Evolutionary conservation across 2,113 vertebrate species (phyloP).

Genomic region (Psophia crepitans): DNA sequence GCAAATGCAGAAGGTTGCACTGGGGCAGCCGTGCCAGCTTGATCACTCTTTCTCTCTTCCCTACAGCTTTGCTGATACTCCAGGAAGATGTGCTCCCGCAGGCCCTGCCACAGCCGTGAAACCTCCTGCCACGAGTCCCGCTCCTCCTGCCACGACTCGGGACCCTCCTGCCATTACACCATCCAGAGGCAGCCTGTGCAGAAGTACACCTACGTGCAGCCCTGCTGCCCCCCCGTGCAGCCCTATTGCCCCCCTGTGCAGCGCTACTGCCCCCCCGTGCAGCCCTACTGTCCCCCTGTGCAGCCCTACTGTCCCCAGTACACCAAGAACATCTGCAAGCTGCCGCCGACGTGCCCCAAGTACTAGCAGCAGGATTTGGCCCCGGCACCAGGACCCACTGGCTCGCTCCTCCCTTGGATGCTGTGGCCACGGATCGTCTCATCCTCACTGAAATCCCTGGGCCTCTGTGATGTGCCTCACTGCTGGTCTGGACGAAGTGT

Average conservation of each 20-base stretch:
- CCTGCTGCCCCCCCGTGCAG: neutral
- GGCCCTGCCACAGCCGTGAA: neutral
- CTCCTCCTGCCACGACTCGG: no score
- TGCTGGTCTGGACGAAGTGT: neutral
- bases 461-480: neutral
- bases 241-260: neutral
- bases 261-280: no score
- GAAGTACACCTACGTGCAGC: neutral
- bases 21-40: rapidly evolving
- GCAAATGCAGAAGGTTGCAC: rapidly evolving
- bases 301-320: neutral
- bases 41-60: neutral
- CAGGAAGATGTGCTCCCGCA: neutral
- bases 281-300: neutral
- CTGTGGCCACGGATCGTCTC: neutral
- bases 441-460: neutral
- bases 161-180: neutral
- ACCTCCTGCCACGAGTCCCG: neutral
- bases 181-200: neutral
- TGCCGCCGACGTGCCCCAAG: neutral
- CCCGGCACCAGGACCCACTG: rapidly evolving
- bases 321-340: constrained; percentile 17
- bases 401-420: neutral
- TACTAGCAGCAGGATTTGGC: neutral
- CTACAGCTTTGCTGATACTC: neutral